phyloP scores from a whole-genome alignment of 1,140 invertebrate species.

The Lasioglossum baleicum region DNA sequence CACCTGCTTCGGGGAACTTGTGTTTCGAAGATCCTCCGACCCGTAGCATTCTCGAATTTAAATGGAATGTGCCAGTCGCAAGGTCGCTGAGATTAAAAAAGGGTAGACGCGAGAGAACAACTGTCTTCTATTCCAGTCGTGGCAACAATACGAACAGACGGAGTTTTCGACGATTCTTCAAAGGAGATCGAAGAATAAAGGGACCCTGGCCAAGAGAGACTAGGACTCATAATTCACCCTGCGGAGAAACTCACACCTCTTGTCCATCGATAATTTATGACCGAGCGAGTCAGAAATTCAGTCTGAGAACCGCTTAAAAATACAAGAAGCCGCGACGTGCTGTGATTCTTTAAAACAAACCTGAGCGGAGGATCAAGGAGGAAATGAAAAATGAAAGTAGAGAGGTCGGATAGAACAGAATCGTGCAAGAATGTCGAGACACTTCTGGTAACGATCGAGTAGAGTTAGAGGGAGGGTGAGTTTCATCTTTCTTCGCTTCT shows the following conservation, averaged over 20 bases:
- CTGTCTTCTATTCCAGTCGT: conserved; percentile 5
- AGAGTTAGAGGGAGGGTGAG: neutral
- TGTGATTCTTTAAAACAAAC: conserved; percentile 17
- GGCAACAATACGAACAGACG: conserved; percentile 7
- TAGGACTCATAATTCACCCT: conserved; percentile 35
- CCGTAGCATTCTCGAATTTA: conserved; percentile 3
- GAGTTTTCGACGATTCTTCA: conserved; percentile 34
- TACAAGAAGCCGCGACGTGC: conserved; percentile 28
- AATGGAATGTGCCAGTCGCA: conserved; percentile 17
- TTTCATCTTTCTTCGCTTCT: neutral
- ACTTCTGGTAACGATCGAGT: neutral
- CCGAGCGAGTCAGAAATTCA: conserved; percentile 27
- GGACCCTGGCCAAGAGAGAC: neutral
- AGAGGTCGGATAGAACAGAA: neutral
- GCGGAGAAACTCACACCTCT: conserved; percentile 26
- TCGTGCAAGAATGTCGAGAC: neutral
- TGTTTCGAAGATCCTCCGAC: neutral
- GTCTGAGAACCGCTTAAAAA: conserved; percentile 14
- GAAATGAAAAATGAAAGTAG: neutral
- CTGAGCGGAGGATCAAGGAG: neutral
- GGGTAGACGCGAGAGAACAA: neutral
- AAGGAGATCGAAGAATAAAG: conserved; percentile 41
- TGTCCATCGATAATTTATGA: conserved; percentile 30
- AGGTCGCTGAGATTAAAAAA: conserved; percentile 1
- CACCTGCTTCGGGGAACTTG: neutral